These are phyloP conservation scores for Desoria tigrina DNA, from an alignment of 2,888 invertebrate species.

Conservation along the genomic window DNA sequence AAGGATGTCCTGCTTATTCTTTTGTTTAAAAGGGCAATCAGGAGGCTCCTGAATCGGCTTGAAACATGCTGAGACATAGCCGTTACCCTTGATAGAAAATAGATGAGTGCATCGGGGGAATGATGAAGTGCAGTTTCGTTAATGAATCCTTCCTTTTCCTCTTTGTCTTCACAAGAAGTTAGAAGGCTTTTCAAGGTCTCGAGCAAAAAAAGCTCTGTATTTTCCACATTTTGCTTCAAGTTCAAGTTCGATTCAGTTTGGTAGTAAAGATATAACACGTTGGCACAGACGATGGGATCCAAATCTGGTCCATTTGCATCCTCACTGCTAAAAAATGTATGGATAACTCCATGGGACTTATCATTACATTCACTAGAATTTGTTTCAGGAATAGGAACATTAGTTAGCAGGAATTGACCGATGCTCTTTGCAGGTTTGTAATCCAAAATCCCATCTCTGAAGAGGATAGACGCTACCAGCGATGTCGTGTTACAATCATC, in stretches of 20 bases:
- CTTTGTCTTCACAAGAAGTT: constrained; percentile 9
- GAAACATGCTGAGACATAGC: constrained; percentile 8
- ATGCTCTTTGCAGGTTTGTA: constrained; percentile 38
- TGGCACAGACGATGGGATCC: constrained; percentile 35
- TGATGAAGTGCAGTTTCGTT: constrained; percentile 18
- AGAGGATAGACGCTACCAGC: constrained; percentile 30
- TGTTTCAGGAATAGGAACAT: constrained; percentile 18
- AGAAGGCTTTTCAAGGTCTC: constrained; percentile 34
- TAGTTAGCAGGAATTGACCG: constrained; percentile 32
- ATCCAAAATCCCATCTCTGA: constrained; percentile 37
- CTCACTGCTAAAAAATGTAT: constrained; percentile 3
- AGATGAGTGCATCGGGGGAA: constrained; percentile 37
- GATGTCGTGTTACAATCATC: constrained; percentile 39
- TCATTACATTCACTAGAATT: not conserved
- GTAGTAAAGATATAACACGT: constrained; percentile 34
- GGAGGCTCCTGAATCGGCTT: constrained; percentile 6
- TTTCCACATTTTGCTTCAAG: constrained; percentile 14
- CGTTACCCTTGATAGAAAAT: constrained; percentile 37
- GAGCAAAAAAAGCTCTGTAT: constrained; percentile 24
- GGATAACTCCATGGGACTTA: constrained; percentile 7
- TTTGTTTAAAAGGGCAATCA: constrained; percentile 20
- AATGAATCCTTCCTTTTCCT: not conserved
- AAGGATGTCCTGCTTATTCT: constrained; percentile 29
- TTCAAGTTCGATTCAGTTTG: constrained; percentile 24
- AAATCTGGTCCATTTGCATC: constrained; percentile 9